Base-by-base conservation (phyloP, 2,113 vertebrate species). In the Poicephalus gulielmi region DNA sequence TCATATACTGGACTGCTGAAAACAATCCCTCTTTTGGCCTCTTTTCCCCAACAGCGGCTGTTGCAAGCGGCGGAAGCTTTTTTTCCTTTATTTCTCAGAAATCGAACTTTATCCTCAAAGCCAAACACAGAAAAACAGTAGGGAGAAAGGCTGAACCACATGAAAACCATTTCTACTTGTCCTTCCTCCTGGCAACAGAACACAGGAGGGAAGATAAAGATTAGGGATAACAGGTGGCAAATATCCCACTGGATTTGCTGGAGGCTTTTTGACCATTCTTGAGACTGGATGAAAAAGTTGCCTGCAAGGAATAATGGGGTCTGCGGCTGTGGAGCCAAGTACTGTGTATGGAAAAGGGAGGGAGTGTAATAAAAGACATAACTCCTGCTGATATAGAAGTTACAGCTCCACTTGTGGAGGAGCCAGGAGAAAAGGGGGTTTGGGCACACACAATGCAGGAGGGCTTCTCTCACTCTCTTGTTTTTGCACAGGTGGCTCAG, bases 211-310 rank as follows among this genome's bases (percentile, higher is more conserved):
- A 79, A 37, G 41, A 50, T 0, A 1, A 64, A 20, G 20, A n/a
- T 53, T 15, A 59, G 20, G n/a, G 35, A 16, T n/a, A 28, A 81
- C 6, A 37, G 17, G 22, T 39, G 13, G 41, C 35, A 49, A 33
- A 86, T 11, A 3, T 8, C 2, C 4, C 43, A 33, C 69, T 60
- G 53, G 47, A 28, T 55, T 62, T 63, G 20, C 10, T 1, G 2
- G 9, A 7, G 9, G 0, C 27, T 69, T 75, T 73, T 35, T 35
- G 15, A 30, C 4, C 0, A 2, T n/a, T 82, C 7, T 41, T 63
- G 25, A 41, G 41, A 4, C 4, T 35, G 64, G 14, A 23, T 35
- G 31, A 17, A 59, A 88, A 74, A 63, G 17, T 33, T 57, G 62
- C 20, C 20, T 19, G 24, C 30, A 22, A 31, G n/a, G 62, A 59